These are phyloP conservation scores for Coracopsis vasa DNA, from an alignment of 2,113 vertebrate genomes.

Conservation along the genomic window DNA sequence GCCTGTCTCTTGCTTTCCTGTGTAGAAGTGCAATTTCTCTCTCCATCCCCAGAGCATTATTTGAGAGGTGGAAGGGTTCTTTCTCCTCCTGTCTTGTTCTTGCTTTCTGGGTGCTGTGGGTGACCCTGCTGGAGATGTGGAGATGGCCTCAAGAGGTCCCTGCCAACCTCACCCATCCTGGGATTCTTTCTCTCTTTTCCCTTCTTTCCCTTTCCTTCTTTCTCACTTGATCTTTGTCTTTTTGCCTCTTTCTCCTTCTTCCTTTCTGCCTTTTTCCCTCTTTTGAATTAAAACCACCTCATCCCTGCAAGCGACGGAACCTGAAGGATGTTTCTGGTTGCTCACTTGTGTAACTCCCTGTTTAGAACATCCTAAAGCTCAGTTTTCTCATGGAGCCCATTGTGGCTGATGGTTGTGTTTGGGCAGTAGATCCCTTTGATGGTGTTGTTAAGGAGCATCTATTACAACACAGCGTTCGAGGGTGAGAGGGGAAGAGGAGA, in stretches of 20 bases:
- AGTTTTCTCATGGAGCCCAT: neutral
- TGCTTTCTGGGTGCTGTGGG: too few species aligned
- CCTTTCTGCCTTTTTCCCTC: too few species aligned
- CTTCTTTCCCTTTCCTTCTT: neutral
- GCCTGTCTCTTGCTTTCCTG: accelerated
- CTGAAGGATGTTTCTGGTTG: neutral
- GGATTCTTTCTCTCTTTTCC: neutral
- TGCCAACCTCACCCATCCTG: neutral
- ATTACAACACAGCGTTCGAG: accelerated
- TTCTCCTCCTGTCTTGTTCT: neutral
- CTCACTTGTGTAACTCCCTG: neutral
- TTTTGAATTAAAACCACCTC: neutral
- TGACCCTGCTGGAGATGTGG: neutral
- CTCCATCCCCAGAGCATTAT: neutral
- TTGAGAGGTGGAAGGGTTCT: neutral
- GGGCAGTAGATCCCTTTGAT: neutral
- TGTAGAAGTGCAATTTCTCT: neutral
- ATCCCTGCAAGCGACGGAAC: neutral
- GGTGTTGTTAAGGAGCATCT: neutral
- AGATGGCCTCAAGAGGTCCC: neutral
- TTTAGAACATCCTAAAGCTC: neutral
- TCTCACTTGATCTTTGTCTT: neutral
- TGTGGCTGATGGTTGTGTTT: accelerated
- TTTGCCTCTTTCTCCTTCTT: neutral
- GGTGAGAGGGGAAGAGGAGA: neutral